Percentiles rank a stretch among this genome's conserved stretches.
phyloP scores from a whole-genome alignment of 2,113 vertebrate genomes.

The Laticauda colubrina region DNA sequence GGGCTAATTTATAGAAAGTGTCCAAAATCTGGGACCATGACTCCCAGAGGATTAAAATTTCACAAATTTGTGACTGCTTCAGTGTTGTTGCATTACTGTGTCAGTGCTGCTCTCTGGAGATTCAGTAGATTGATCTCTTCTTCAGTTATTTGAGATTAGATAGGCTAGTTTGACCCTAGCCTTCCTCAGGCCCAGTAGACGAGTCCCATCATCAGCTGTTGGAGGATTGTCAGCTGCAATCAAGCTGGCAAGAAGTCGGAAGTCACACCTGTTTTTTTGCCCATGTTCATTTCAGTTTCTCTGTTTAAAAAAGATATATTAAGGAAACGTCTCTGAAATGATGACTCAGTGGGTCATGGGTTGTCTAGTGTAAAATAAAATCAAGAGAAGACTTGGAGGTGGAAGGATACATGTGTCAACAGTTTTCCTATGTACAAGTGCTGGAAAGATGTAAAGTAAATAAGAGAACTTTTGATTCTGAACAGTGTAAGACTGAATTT shows the following conservation, averaged over 20 bases:
- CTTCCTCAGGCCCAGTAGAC: background rate
- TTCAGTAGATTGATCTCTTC: background rate
- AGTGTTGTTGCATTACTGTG: background rate
- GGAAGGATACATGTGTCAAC: background rate
- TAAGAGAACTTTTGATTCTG: background rate
- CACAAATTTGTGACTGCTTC: background rate
- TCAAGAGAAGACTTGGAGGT: background rate
- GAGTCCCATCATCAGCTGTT: background rate
- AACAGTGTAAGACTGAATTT: background rate
- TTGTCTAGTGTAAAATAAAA: background rate
- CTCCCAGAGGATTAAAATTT: background rate
- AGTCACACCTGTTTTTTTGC: background rate
- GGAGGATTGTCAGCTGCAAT: background rate
- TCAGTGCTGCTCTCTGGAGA: background rate
- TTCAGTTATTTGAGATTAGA: background rate
- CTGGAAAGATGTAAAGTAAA: background rate
- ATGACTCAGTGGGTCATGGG: background rate
- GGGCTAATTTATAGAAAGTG: too few species aligned
- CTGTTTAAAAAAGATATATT: background rate
- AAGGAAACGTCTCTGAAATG: background rate
- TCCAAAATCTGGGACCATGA: background rate
- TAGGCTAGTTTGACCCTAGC: background rate
- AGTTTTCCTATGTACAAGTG: background rate
- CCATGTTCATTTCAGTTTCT: background rate
- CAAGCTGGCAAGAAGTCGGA: background rate